Evolutionary conservation across 2,113 vertebrate species (phyloP).

Genomic region (Neolamprologus devosi): DNA sequence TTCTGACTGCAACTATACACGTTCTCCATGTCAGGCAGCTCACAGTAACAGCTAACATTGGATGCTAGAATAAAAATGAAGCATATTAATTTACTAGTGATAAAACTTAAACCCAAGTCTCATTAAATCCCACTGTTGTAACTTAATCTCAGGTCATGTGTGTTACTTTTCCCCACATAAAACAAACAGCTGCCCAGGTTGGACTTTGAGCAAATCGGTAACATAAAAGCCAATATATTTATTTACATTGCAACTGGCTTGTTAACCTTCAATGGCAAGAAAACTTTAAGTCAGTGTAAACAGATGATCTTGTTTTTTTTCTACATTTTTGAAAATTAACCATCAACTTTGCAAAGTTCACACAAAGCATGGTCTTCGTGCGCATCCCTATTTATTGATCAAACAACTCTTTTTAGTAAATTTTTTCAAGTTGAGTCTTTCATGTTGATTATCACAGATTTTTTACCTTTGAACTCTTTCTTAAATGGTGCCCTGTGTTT

Average conservation of each 20-base stretch:
- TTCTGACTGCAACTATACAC: not conserved
- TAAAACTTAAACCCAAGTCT: not conserved
- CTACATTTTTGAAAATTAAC: not conserved
- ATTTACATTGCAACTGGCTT: not conserved
- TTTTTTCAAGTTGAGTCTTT: not conserved
- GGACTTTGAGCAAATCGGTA: conserved; percentile 21
- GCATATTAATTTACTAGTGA: not conserved
- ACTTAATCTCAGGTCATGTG: not conserved
- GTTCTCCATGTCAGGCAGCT: not conserved
- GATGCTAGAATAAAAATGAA: not conserved
- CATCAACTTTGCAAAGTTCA: not conserved
- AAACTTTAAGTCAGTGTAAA: not conserved
- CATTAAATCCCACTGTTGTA: not conserved
- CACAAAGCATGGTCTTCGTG: not conserved
- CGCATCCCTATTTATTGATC: not conserved
- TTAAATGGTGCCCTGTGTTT: not conserved
- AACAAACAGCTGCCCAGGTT: not conserved
- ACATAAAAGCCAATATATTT: not conserved
- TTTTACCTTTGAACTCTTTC: not conserved
- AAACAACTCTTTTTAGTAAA: not conserved
- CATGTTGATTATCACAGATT: not conserved
- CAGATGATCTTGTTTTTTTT: not conserved
- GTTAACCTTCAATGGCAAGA: not conserved
- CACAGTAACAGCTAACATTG: not conserved
- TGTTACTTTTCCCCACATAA: not conserved